A percentile compares a stretch with the other conserved stretches of the same genome.
Conservation (phyloP, 35 echinoderm and acorn worm genomes). For the Lytechinus variegatus region DNA sequence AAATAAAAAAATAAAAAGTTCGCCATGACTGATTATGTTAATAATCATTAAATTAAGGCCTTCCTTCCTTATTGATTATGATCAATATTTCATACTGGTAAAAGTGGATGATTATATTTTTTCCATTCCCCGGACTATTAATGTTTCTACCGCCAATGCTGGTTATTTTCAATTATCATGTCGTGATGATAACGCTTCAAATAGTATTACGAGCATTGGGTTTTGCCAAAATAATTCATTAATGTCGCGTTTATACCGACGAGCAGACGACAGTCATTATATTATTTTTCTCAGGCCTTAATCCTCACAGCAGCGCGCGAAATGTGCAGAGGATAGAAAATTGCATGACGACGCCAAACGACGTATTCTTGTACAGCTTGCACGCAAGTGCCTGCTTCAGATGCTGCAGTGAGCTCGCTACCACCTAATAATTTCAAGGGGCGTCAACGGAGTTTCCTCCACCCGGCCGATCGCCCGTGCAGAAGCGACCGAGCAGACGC, state of each 20-base stretch:
- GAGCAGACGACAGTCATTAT: not conserved
- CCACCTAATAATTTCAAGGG: conserved; percentile 6
- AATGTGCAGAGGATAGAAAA: not conserved
- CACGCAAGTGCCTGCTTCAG: not conserved
- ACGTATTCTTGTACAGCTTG: not conserved
- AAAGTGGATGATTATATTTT: not conserved
- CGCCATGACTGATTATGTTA: not conserved
- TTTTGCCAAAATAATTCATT: conserved; percentile 9
- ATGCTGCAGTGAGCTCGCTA: not conserved
- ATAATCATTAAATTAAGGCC: not conserved
- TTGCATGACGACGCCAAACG: not conserved
- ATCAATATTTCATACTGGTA: not conserved
- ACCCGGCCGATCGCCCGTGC: conserved; percentile 3
- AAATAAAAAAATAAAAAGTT: too few species aligned
- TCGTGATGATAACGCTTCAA: not conserved
- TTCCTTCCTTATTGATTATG: not conserved
- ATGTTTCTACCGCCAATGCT: not conserved
- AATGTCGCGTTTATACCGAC: not conserved
- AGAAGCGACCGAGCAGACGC: not conserved
- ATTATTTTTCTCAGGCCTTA: not conserved
- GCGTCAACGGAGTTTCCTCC: not conserved
- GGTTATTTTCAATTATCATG: not conserved
- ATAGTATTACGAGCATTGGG: not conserved
- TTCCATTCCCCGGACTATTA: not conserved
- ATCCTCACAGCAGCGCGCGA: not conserved